These are phyloP conservation scores for Xiphorhynchus elegans DNA, from an alignment of 2,113 vertebrate genomes.

Conservation along the genomic window DNA sequence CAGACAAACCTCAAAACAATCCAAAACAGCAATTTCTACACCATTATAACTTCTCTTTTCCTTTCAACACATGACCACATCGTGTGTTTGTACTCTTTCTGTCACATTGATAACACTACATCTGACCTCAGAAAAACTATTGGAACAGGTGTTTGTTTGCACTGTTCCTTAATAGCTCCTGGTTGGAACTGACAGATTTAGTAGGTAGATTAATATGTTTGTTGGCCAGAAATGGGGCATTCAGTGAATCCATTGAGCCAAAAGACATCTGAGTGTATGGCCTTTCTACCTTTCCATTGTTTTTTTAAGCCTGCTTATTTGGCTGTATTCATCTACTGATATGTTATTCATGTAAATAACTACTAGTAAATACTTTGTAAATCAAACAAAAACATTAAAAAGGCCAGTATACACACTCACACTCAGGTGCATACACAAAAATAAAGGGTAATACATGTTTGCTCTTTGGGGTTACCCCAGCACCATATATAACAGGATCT, in stretches of 20 bases:
- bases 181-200: not conserved
- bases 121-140: not conserved
- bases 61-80: not conserved
- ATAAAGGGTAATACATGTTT: not conserved
- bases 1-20: not conserved
- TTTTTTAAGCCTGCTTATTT: not conserved
- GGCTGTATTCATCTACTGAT: not conserved
- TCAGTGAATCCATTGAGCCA: not conserved
- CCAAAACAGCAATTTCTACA: not conserved
- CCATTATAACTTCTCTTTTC: not conserved
- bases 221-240: not conserved
- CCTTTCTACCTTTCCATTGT: not conserved
- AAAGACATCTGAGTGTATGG: not conserved
- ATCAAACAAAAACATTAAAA: not conserved
- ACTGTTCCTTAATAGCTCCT: not conserved
- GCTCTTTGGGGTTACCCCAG: not conserved
- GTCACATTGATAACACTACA: accelerated
- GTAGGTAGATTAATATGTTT: not conserved
- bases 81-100: not conserved
- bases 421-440: not conserved
- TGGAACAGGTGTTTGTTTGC: not conserved
- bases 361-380: not conserved
- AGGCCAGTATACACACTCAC: not conserved
- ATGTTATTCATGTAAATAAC: not conserved
- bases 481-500: not conserved